Evolutionary conservation across 2,797 vertebrate species (phyloP), one percentile per base, ranked within the genome.

Genomic region (Lepidocolaptes lacrymiger): DNA sequence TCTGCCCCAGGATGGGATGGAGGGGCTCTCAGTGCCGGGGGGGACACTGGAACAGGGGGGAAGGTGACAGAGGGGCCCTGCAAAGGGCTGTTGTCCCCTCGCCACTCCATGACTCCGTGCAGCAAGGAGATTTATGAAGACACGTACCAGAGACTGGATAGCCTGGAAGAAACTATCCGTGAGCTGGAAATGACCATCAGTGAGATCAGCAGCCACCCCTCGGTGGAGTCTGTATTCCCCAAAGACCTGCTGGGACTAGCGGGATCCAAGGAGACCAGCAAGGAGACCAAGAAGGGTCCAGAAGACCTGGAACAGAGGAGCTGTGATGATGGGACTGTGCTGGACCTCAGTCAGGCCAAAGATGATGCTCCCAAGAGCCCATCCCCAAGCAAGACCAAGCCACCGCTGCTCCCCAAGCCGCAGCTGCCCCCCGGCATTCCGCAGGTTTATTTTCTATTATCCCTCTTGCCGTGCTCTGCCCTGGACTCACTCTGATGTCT

Each of bases 141-240:
- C 91, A 98, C 98, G 0, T 99, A 98, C 96, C 97, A 93, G 95
- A 97, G 97, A 7, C 96, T 99, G 96, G 99, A 99, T 94, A 99
- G 98, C 96, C 97, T 99, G 94, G 99, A 99, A 95, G 99, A 99
- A 95, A 99, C 98, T 0, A 99, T 99, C 81, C 97, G 97, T 10
- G 98, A 99, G 96, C 98, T 99, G 96, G 99, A 99, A 93, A 98
- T 98, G 85, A 98, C 99, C 68, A 97, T 99, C 95, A 98, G 97
- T 41, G 98, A 99, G 97, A 98, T 99, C 96, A 95, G 98, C 52
- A 96, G 97, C 58, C 98, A 98, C 36, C 94, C 98, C 12, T 48
- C 96, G 1, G 61, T 71, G 3, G 97, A 95, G 13, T 84, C 92
- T 9, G 71, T 94, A 13, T 91, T 97, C 95, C 43, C 89, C 18